Evolutionary conservation across 2,888 invertebrate genomes (phyloP).

Genomic region (Argyresthia goedartella): DNA sequence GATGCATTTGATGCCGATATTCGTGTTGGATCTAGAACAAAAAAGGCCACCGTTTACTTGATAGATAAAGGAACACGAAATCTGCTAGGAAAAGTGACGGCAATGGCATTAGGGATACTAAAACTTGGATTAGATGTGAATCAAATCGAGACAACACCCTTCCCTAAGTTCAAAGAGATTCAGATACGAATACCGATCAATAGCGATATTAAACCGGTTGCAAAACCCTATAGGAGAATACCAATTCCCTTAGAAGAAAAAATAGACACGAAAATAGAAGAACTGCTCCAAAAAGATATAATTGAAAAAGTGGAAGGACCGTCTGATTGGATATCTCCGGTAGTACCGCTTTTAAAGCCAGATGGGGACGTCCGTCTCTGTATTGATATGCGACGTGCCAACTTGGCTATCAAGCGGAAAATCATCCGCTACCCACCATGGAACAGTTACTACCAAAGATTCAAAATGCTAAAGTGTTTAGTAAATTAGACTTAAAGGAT

Average conservation of each 20-base stretch:
- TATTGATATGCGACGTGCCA: conserved; percentile 29
- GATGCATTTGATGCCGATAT: too few species aligned
- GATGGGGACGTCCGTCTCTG: conserved; percentile 25
- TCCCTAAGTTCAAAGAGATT: conserved; percentile 3
- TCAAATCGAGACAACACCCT: background rate
- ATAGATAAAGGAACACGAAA: background rate
- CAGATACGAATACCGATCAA: background rate
- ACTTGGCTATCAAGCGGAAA: conserved; percentile 21
- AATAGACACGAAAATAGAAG: conserved; percentile 12
- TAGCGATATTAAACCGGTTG: background rate
- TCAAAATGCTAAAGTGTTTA: conserved; percentile 9
- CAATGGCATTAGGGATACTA: conserved; percentile 1
- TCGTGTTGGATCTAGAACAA: background rate
- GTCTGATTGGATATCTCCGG: conserved; percentile 27
- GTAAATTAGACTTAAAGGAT: conserved; percentile 1
- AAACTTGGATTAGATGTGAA: conserved; percentile 1
- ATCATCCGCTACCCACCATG: conserved; percentile 19
- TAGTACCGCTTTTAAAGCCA: conserved; percentile 24
- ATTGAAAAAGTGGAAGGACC: conserved; percentile 25
- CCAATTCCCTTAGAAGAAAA: conserved; percentile 1
- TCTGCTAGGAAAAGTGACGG: conserved; percentile 1
- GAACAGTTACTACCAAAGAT: conserved; percentile 18
- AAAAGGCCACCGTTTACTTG: background rate
- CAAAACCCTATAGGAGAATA: background rate
- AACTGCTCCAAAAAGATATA: conserved; percentile 19